phyloP scores from a whole-genome alignment of 2,797 vertebrate genomes.

The Rhadinocentrus ornatus region DNA sequence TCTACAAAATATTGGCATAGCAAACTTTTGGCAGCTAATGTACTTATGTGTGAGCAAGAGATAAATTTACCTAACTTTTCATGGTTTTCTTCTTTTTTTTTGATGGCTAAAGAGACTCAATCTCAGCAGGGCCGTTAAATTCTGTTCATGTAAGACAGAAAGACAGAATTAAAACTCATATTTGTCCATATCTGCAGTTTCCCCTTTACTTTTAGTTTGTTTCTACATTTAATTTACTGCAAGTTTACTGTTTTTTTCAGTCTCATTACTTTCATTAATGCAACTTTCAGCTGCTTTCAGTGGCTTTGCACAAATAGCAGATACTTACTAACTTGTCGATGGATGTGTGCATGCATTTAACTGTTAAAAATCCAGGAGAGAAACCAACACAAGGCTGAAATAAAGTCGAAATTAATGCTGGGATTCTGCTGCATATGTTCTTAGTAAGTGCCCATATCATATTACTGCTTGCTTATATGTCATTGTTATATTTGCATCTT shows the following conservation, averaged over 20 bases:
- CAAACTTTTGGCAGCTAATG: conserved; percentile 21
- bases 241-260: conserved; percentile 3
- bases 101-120: too few relatives aligned
- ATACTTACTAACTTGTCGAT: not conserved
- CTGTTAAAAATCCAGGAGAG: not conserved
- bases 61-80: not conserved
- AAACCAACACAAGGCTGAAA: not conserved
- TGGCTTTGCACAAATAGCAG: not conserved
- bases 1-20: conserved; percentile 31
- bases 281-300: conserved; percentile 13
- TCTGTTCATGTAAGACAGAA: not conserved
- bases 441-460: not conserved
- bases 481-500: not conserved
- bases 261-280: not conserved
- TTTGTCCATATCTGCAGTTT: not conserved
- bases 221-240: not conserved
- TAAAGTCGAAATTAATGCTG: not conserved
- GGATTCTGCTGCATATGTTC: not conserved
- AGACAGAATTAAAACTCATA: not conserved
- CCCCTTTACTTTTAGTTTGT: not conserved
- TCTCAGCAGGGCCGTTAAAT: not conserved
- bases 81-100: not conserved
- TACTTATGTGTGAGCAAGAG: conserved; percentile 9
- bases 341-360: not conserved
- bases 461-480: not conserved